Base-by-base conservation (phyloP, 2,113 vertebrate genomes). In the Callionymus lyra region DNA sequence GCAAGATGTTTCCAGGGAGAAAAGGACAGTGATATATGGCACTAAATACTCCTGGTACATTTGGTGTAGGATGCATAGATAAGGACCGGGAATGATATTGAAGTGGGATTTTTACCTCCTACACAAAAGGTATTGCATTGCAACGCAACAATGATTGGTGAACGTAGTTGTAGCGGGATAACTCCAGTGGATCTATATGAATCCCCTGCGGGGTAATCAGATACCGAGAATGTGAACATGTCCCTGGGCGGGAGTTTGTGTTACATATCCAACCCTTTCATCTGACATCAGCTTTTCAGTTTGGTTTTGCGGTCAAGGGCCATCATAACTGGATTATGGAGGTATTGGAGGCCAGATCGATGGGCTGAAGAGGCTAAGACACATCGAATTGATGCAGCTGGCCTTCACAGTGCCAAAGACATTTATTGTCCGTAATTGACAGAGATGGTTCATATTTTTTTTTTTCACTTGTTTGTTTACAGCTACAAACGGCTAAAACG, bases 361-460 rank as follows among this genome's bases (percentile, higher is more conserved):
- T 81, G 61, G 53, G 49, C 43, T 55, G 59, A 50, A 69, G 50
- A 60, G 57, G 66, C 42, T 33, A 36, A 47, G 57, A 58, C 50
- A 53, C 3, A 13, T 35, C 6, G 53, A 61, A 83, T 72, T 78
- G 68, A 78, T 81, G 74, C 48, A 44, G 64, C 59, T 56, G 78
- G 76, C 78, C 74, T 78, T 74, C 67, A 36, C 21, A 11, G 47
- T 52, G 66, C 64, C 57, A 58, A 48, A 69, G 43, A 45, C 74
- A 72, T 78, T 78, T 37, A 69, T 78, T 12, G 47, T 47, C 40
- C 57, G 68, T 80, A 80, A 81, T 81, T 80, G 78, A 80, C 78
- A 75, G 47, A 53, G 67, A 78, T 76, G 76, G 76, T 58, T 75
- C 70, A 52, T 41, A 3, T 43, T 66, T 66, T 81, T 75, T 76